Evolutionary conservation across 2,797 vertebrate species (phyloP).

Genomic region (Emydoidea blandingii): DNA sequence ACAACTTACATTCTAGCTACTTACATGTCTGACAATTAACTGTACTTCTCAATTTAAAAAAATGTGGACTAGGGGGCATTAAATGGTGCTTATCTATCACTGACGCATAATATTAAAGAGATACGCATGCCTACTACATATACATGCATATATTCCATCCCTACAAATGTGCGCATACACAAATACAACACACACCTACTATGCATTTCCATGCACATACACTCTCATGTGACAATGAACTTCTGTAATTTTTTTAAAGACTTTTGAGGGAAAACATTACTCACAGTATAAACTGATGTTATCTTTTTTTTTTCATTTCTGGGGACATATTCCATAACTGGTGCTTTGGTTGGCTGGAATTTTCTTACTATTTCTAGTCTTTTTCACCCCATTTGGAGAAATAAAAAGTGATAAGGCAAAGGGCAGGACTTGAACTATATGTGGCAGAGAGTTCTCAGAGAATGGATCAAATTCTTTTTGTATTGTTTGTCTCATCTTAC

Average conservation of each 20-base stretch:
- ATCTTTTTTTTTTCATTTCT: neutral
- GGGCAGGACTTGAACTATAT: neutral
- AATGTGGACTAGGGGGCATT: neutral
- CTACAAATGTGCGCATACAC: constrained; percentile 10
- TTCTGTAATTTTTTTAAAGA: constrained; percentile 8
- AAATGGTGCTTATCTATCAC: neutral
- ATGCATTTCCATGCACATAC: constrained; percentile 24
- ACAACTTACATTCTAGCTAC: constrained; percentile 50
- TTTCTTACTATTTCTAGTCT: neutral
- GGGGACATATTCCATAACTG: neutral
- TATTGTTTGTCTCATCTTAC: neutral
- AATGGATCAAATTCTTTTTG: neutral
- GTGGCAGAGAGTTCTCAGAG: neutral
- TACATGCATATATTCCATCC: constrained; percentile 28
- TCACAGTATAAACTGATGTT: neutral
- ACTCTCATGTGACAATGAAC: neutral
- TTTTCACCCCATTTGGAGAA: neutral
- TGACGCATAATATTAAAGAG: neutral
- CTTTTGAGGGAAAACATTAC: neutral
- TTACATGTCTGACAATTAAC: constrained; percentile 28
- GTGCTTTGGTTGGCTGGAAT: neutral
- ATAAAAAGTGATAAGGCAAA: neutral
- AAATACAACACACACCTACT: constrained; percentile 4
- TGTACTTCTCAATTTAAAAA: neutral
- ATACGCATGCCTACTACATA: neutral